Conservation (phyloP, 2,797 vertebrate species). For the Remorina albescens region DNA sequence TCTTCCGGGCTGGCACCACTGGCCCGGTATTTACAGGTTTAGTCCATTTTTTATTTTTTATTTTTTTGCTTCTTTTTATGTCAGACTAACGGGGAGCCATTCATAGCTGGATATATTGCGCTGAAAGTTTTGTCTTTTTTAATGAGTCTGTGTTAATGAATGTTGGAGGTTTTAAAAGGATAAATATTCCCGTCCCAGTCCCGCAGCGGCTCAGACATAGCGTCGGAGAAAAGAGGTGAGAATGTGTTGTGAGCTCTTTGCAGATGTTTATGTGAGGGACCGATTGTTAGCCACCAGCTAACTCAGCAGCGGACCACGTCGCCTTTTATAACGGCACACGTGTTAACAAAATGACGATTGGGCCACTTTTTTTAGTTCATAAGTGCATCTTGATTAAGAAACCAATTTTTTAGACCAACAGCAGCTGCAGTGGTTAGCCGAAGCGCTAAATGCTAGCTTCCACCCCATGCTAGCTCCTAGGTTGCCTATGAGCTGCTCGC, state of each 20-base stretch:
- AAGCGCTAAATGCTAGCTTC: constrained; percentile 30
- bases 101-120: not conserved
- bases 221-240: constrained; percentile 78
- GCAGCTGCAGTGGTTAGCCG: constrained; percentile 31
- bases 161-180: constrained; percentile 10
- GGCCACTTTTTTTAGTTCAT: not conserved
- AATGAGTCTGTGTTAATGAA: not conserved
- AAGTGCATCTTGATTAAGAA: accelerated
- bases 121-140: no score
- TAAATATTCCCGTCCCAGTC: constrained; percentile 8
- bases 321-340: accelerated
- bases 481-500: constrained; percentile 18
- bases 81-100: not conserved
- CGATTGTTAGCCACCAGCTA: constrained; percentile 30
- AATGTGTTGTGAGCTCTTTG: constrained; percentile 60
- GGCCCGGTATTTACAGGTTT: constrained; percentile 67
- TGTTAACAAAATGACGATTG: accelerated
- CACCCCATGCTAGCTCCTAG: constrained; percentile 18
- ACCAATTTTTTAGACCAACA: not conserved
- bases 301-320: not conserved
- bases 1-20: constrained; percentile 80
- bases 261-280: constrained; percentile 60
- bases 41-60: constrained; percentile 36
- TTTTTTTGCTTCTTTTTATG: constrained; percentile 11
- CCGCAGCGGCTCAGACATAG: constrained; percentile 46